Conservation (phyloP, 1,140 invertebrate species). For the Drosophila asahinai region DNA sequence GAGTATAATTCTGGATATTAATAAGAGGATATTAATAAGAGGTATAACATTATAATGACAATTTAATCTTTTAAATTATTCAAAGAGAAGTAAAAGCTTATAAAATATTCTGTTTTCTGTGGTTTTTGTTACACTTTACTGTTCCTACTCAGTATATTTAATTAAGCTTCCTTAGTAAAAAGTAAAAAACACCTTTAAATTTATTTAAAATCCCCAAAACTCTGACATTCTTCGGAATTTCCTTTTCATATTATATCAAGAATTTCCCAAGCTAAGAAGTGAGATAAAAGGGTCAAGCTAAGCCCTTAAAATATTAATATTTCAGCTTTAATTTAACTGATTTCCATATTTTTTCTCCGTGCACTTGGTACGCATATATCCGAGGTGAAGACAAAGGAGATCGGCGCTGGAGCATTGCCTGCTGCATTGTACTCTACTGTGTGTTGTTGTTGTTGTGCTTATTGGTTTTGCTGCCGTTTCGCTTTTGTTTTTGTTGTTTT, state of each 20-base stretch:
- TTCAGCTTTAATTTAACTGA: background rate
- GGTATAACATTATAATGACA: background rate
- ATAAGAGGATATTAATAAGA: no score
- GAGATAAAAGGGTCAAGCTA: no score
- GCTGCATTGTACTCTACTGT: constrained; percentile 29
- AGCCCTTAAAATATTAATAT: background rate
- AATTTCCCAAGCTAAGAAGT: background rate
- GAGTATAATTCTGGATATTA: no score
- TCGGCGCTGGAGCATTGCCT: constrained; percentile 27
- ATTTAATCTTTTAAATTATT: no score
- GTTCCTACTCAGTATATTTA: background rate
- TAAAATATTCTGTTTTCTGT: no score
- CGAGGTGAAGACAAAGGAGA: constrained; percentile 49
- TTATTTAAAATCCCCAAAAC: no score
- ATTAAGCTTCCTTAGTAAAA: background rate
- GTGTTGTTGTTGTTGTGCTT: constrained; percentile 36
- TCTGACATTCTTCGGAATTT: no score
- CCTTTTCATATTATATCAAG: background rate
- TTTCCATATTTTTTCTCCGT: background rate
- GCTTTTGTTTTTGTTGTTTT: constrained; percentile 13
- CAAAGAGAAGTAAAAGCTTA: no score
- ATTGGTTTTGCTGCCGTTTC: constrained; percentile 56
- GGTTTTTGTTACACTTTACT: background rate
- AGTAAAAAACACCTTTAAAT: background rate
- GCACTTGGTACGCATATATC: constrained; percentile 9